These are phyloP conservation scores for Caenorhabditis doughertyi DNA, from an alignment of 2,888 invertebrate genomes.

Conservation along the genomic window DNA sequence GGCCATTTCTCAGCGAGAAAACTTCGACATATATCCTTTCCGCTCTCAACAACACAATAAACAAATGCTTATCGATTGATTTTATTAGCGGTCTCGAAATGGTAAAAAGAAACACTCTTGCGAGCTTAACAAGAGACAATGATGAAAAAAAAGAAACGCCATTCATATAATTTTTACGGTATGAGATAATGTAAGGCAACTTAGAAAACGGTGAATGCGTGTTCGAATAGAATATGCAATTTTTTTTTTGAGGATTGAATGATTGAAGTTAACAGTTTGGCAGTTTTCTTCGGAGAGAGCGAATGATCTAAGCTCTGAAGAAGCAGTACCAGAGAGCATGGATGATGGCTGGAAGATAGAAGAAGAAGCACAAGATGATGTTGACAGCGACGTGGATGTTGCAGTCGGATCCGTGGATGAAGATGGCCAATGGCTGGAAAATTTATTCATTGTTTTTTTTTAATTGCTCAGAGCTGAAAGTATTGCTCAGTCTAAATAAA, in stretches of 20 bases:
- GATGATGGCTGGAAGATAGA: slow-evolving; percentile 77
- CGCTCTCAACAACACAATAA: slow-evolving; percentile 50
- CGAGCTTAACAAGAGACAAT: background rate
- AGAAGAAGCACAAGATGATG: slow-evolving; percentile 79
- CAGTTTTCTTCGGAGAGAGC: slow-evolving; percentile 3
- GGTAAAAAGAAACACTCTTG: slow-evolving; percentile 9
- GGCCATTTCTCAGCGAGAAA: slow-evolving; percentile 43
- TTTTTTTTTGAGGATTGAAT: slow-evolving; percentile 18
- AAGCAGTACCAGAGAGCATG: slow-evolving; percentile 80
- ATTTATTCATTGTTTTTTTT: background rate
- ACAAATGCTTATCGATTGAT: slow-evolving; percentile 54
- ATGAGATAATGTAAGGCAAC: slow-evolving; percentile 46
- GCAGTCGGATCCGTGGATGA: slow-evolving; percentile 79
- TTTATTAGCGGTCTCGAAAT: slow-evolving; percentile 19
- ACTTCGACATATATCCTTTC: slow-evolving; percentile 34
- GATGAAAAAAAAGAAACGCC: slow-evolving; percentile 4
- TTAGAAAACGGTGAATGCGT: slow-evolving; percentile 54
- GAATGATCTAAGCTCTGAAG: slow-evolving; percentile 73
- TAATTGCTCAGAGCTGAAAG: background rate
- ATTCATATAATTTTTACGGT: slow-evolving; percentile 33
- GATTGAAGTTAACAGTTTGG: slow-evolving; percentile 2
- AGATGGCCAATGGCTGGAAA: slow-evolving; percentile 78
- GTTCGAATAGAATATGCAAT: slow-evolving; percentile 30
- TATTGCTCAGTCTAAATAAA: slow-evolving; percentile 12
- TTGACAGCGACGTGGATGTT: slow-evolving; percentile 79